Evolutionary conservation across 2,113 vertebrate genomes (phyloP), one percentile per base, ranked within the genome.

Genomic region (Ageneiosus marmoratus): DNA sequence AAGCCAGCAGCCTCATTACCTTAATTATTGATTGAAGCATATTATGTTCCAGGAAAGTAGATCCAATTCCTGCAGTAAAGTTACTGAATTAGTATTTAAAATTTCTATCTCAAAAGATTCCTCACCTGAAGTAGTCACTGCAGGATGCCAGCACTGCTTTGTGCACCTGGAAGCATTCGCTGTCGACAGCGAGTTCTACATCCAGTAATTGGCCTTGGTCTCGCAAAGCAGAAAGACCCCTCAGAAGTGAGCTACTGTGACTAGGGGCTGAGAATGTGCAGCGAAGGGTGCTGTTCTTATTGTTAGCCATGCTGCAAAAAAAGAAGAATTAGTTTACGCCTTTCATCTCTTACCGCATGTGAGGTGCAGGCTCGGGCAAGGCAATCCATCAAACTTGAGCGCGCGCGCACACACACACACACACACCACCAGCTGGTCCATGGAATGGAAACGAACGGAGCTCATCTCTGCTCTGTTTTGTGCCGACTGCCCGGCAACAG

Each of bases 51-150:
- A 77, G n/a, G 69, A 81, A 81, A 27, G 51, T 16, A 46, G 32
- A 55, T 53, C 63, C 27, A 20, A 46, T 83, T 83, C 8, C 48
- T 13, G 3, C 50, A 20, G 50, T 29, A 46, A 13, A 83, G 24
- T n/a, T 51, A 83, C 34, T 24, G 24, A 53, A 12, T 11, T 51
- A n/a, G 46, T 24, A 41, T 55, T 41, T 56, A 6, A 24, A 44
- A 63, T 55, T 27, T 53, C 73, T 8, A 27, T 32, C 58, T 55
- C 27, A n/a, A 32, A 22, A 20, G 27, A 69, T 53, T 29, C 34
- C 22, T 85, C 91, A 99, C 98, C 98, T 96, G 95, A 99, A 99
- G 91, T 99, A 99, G 92, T 99, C 97, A 83, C 98, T 99, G 94
- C 98, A 98, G 89, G 98, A 96, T 2, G 98, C 98, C 90, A 99